These are phyloP conservation scores for Pionites leucogaster DNA, from an alignment of 2,113 vertebrate genomes.

Conservation along the genomic window DNA sequence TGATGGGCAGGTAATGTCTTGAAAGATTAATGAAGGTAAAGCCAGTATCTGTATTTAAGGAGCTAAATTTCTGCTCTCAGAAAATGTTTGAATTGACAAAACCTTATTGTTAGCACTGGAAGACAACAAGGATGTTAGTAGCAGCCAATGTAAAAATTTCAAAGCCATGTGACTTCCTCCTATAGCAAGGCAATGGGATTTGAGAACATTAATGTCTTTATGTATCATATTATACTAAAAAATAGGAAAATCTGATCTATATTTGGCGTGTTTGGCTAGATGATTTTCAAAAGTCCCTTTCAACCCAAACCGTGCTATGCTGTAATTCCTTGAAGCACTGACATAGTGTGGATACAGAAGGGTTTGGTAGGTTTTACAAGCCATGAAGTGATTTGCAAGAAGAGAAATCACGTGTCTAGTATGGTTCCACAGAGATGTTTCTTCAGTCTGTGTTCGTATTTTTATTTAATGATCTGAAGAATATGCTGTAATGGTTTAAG, in stretches of 20 bases:
- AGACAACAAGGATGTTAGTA: not conserved
- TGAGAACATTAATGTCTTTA: not conserved
- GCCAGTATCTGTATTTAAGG: not conserved
- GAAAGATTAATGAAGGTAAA: not conserved
- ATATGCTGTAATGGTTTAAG: not conserved
- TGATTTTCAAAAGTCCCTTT: not conserved
- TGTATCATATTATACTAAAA: not conserved
- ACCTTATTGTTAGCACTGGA: not conserved
- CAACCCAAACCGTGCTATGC: not conserved
- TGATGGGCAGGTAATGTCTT: not conserved
- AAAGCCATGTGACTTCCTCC: not conserved
- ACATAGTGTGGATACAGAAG: not conserved
- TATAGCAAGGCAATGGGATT: not conserved
- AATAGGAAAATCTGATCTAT: not conserved
- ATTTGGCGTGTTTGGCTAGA: not conserved
- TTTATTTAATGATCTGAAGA: not conserved
- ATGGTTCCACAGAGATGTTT: not conserved
- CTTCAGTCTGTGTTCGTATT: not conserved
- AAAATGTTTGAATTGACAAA: not conserved
- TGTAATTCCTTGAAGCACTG: not conserved
- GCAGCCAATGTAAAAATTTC: not conserved
- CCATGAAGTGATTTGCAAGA: not conserved
- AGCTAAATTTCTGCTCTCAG: not conserved
- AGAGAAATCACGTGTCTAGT: not conserved
- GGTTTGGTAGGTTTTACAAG: not conserved